Percentiles rank a stretch among this genome's conserved stretches.
These are phyloP conservation scores for Ursus arctos DNA, from an alignment of 2,113 vertebrate species.

Conservation along the genomic window DNA sequence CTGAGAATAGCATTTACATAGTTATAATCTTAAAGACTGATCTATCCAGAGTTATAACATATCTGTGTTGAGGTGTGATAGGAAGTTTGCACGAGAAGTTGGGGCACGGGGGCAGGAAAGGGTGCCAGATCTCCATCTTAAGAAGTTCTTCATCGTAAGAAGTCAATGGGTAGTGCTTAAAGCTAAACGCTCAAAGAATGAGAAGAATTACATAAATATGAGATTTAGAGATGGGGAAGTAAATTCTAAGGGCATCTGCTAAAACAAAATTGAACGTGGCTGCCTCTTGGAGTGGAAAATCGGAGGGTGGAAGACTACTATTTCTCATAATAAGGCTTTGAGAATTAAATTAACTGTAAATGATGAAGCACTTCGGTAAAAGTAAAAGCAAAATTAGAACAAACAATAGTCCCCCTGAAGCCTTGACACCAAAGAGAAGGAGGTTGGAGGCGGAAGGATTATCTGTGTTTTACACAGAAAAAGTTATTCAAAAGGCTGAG, in stretches of 20 bases:
- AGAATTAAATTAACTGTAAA: constrained; percentile 55
- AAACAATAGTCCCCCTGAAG: not conserved
- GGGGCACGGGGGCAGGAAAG: not conserved
- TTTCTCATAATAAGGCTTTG: constrained; percentile 40
- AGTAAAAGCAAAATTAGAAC: constrained; percentile 44
- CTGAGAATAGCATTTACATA: not conserved
- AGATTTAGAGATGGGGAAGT: not conserved
- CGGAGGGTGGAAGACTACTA: not conserved
- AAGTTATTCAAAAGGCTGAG: not conserved
- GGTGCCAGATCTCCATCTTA: not conserved
- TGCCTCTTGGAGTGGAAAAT: not conserved
- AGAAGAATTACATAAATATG: not conserved
- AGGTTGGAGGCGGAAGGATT: not conserved
- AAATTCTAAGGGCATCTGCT: not conserved
- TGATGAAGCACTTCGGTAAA: not conserved
- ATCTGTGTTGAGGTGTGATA: not conserved
- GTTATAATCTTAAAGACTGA: not conserved
- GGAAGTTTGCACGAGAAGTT: not conserved
- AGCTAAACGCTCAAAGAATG: not conserved
- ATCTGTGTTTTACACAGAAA: not conserved
- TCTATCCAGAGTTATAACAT: not conserved
- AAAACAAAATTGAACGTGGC: not conserved
- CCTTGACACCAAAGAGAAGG: not conserved
- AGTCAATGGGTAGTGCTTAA: not conserved
- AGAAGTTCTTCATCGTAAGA: not conserved